A percentile compares a stretch with the other conserved stretches of the same genome.
These are phyloP conservation scores for Limnothrissa miodon DNA, from an alignment of 2,113 vertebrate genomes.

Conservation along the genomic window DNA sequence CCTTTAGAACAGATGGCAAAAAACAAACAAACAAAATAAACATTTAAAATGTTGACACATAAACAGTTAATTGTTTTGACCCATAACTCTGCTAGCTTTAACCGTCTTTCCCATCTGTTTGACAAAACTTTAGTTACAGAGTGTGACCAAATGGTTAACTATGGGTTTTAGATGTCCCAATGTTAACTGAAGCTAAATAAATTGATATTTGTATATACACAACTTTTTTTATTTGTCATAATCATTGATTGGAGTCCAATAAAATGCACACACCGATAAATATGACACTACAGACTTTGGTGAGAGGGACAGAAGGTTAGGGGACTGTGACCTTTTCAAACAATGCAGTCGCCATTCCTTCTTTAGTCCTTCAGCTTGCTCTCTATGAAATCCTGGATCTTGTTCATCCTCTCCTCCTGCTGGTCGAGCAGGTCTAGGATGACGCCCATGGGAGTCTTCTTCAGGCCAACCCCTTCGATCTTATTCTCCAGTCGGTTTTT, in stretches of 20 bases:
- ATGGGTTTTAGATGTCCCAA: background rate
- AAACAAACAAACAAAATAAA: background rate
- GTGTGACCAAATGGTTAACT: background rate
- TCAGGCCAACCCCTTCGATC: conserved; percentile 88
- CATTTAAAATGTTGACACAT: background rate
- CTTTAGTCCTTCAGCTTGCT: conserved; percentile 83
- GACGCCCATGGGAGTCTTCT: conserved; percentile 94
- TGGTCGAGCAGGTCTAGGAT: conserved; percentile 93
- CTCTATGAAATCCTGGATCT: conserved; percentile 86
- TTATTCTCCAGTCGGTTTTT: conserved; percentile 97
- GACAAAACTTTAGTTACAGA: background rate
- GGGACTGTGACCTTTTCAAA: background rate
- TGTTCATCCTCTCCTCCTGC: conserved; percentile 88
- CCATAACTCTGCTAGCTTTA: background rate
- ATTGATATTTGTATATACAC: conserved; percentile 2
- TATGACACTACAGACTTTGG: background rate
- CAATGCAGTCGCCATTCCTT: too few species aligned
- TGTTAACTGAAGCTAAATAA: conserved; percentile 9
- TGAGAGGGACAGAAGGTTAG: background rate
- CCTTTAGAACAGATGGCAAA: background rate
- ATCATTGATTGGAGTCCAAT: background rate
- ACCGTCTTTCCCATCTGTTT: background rate
- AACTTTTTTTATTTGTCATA: background rate
- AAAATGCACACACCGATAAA: background rate
- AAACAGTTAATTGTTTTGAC: background rate